Conservation (phyloP, 2,797 vertebrate species). For the Girardinus metallicus region DNA sequence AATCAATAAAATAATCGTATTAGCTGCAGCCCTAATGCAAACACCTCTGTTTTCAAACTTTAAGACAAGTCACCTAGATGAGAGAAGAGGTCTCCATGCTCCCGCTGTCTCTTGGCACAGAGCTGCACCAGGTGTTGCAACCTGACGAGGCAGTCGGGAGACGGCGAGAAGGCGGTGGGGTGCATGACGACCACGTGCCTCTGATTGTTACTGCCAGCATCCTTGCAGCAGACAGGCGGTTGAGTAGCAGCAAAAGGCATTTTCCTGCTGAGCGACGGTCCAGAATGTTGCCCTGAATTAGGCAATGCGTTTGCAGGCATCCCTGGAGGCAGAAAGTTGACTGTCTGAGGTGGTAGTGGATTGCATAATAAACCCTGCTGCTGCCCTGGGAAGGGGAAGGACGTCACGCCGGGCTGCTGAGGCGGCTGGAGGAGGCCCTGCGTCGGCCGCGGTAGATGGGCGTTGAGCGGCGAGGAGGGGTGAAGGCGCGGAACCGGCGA, state of each 20-base stretch:
- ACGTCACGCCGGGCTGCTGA: slow-evolving; percentile 83
- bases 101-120: slow-evolving; percentile 89
- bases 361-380: slow-evolving; percentile 94
- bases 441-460: slow-evolving; percentile 79
- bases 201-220: slow-evolving; percentile 71
- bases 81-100: slow-evolving; percentile 94
- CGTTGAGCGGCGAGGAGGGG: slow-evolving; percentile 79
- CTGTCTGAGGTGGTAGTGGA: slow-evolving; percentile 93
- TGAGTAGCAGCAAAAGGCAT: slow-evolving; percentile 77
- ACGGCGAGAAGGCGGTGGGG: slow-evolving; percentile 89
- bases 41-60: slow-evolving; percentile 12
- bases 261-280: slow-evolving; percentile 88
- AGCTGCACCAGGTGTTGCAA: slow-evolving; percentile 97
- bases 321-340: slow-evolving; percentile 92
- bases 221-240: slow-evolving; percentile 81
- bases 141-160: slow-evolving; percentile 89
- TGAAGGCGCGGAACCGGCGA: slow-evolving; percentile 83
- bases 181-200: slow-evolving; percentile 90
- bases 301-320: slow-evolving; percentile 85
- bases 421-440: slow-evolving; percentile 78
- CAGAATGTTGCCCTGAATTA: slow-evolving; percentile 86
- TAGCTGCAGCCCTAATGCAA: background rate
- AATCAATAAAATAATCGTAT: no score
- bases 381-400: slow-evolving; percentile 80
- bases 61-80: slow-evolving; percentile 88